Evolutionary conservation across 2,113 vertebrate genomes (phyloP).

Genomic region (Dolichallabes microphthalmus): DNA sequence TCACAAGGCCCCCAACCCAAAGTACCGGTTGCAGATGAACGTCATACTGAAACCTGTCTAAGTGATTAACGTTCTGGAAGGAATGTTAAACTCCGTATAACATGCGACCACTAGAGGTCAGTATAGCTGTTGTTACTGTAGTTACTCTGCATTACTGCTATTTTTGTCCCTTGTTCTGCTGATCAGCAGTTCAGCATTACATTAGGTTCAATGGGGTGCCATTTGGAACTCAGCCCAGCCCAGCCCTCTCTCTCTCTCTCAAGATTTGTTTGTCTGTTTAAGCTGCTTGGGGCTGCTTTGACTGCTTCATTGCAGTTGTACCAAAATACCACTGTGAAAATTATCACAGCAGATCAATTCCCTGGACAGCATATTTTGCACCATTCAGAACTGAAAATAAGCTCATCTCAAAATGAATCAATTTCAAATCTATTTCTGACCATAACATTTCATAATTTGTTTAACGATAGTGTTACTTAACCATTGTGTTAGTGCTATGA

Average conservation of each 20-base stretch:
- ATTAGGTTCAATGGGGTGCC: constrained; percentile 11
- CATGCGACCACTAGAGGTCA: constrained; percentile 17
- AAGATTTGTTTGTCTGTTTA: neutral
- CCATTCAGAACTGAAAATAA: neutral
- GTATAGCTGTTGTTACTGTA: neutral
- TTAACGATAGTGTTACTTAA: neutral
- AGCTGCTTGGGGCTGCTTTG: neutral
- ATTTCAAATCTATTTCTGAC: neutral
- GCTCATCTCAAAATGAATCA: too few species aligned
- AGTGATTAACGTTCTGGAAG: neutral
- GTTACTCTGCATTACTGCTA: neutral
- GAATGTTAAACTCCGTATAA: neutral
- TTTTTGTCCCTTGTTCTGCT: constrained; percentile 26
- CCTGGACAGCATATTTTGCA: neutral
- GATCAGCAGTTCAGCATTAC: constrained; percentile 28
- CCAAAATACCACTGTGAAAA: constrained; percentile 14
- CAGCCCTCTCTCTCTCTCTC: neutral
- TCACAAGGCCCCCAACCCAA: neutral
- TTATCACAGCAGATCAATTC: neutral
- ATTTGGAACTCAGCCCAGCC: constrained; percentile 14
- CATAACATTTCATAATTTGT: neutral
- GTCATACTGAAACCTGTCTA: neutral
- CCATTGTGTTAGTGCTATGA: too few species aligned
- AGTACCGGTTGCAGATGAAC: neutral
- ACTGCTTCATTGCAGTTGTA: constrained; percentile 7